Evolutionary conservation across 2,797 vertebrate genomes (phyloP).

Genomic region (Smutsia temminckii): DNA sequence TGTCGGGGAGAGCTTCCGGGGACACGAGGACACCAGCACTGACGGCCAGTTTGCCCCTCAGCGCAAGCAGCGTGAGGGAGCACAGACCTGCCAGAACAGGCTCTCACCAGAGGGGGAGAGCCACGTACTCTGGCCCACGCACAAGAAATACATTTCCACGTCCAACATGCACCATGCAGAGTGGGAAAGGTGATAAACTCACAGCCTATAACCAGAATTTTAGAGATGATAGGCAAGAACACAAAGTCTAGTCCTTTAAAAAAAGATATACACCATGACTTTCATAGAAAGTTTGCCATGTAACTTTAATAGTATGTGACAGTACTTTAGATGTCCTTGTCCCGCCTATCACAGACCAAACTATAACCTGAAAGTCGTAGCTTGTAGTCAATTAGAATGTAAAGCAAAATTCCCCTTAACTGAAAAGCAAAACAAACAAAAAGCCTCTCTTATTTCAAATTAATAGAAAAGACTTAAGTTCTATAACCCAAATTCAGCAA

Average conservation of each 20-base stretch:
- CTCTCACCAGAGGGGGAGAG: accelerated
- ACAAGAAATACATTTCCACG: neutral
- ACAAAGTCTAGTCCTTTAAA: neutral
- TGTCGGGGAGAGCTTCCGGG: neutral
- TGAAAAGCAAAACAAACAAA: neutral
- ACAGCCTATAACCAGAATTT: neutral
- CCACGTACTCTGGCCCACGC: accelerated
- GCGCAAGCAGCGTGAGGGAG: neutral
- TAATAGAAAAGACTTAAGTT: neutral
- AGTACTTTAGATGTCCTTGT: neutral
- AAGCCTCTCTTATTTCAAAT: neutral
- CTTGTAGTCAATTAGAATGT: neutral
- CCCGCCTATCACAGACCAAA: neutral
- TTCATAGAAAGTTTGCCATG: neutral
- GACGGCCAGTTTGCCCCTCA: too few species aligned
- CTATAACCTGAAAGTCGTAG: neutral
- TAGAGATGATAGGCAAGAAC: neutral
- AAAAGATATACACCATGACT: neutral
- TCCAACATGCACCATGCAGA: accelerated
- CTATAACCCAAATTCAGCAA: neutral
- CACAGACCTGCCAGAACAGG: neutral
- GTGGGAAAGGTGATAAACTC: neutral
- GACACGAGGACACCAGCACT: neutral
- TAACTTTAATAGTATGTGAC: neutral
- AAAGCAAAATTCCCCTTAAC: neutral